These are phyloP conservation scores for Geophilus truncorum DNA, from an alignment of 2,888 invertebrate species.

Conservation along the genomic window DNA sequence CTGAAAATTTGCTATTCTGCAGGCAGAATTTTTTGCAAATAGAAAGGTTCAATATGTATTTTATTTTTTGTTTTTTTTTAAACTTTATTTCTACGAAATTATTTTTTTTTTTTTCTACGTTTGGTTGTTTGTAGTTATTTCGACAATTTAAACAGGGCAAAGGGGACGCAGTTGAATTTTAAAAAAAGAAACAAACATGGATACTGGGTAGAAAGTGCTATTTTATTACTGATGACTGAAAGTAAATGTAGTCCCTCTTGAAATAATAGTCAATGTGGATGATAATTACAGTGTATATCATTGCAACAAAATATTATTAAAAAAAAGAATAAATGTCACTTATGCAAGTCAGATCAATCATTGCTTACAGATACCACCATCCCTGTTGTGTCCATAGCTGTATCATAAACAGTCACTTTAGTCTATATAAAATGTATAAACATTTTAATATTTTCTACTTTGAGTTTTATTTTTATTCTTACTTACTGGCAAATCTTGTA, in stretches of 20 bases:
- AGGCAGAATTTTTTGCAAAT: conserved; percentile 27
- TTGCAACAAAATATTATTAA: not conserved
- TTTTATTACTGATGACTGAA: conserved; percentile 25
- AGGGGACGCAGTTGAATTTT: not conserved
- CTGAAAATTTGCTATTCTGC: conserved; percentile 7
- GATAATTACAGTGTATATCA: not conserved
- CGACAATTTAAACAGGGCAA: not conserved
- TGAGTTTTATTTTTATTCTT: not conserved
- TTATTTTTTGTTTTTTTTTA: conserved; percentile 27
- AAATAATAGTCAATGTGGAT: not conserved
- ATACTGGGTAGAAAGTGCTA: conserved; percentile 1
- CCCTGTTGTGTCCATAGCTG: not conserved
- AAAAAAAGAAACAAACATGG: not conserved
- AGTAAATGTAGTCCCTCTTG: conserved; percentile 1
- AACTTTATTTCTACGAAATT: not conserved
- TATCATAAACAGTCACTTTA: not conserved
- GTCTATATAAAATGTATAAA: not conserved
- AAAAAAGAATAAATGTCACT: not conserved
- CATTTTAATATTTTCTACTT: too few relatives aligned
- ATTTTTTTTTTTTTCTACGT: not conserved
- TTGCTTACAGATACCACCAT: not conserved
- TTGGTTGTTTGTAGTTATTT: not conserved
- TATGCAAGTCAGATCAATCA: not conserved
- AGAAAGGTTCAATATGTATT: not conserved
- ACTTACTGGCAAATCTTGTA: not conserved